A percentile compares a stretch with the other conserved stretches of the same genome.
Conservation (phyloP, 2,888 invertebrate species). For the Netelia melanura region DNA sequence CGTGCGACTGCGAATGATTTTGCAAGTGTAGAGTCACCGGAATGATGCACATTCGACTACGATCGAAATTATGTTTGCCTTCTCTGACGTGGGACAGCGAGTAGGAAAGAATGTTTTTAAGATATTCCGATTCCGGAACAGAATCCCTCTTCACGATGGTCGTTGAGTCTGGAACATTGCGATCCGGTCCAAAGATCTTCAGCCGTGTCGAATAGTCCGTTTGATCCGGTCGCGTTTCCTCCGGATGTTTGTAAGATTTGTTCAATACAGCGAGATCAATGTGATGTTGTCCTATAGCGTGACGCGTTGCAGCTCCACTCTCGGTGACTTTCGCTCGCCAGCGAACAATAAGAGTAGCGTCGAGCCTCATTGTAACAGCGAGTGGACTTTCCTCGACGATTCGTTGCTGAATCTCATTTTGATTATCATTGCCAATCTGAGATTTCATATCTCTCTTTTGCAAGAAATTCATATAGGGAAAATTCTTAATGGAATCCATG, state of each 20-base stretch:
- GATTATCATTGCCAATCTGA: slow-evolving; percentile 73
- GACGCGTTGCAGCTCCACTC: slow-evolving; percentile 85
- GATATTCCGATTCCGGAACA: slow-evolving; percentile 74
- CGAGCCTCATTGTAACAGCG: slow-evolving; percentile 76
- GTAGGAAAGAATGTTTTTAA: slow-evolving; percentile 79
- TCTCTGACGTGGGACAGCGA: slow-evolving; percentile 77
- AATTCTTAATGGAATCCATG: slow-evolving; percentile 75
- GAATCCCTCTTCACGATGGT: slow-evolving; percentile 60
- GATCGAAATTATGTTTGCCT: slow-evolving; percentile 88
- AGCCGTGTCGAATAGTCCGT: slow-evolving; percentile 79
- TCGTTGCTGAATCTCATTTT: slow-evolving; percentile 68
- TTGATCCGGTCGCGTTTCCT: slow-evolving; percentile 80
- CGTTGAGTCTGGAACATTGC: slow-evolving; percentile 82
- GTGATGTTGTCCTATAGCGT: slow-evolving; percentile 90
- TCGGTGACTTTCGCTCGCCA: slow-evolving; percentile 87
- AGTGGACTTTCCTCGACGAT: slow-evolving; percentile 68
- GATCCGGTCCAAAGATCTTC: slow-evolving; percentile 83
- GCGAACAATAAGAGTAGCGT: slow-evolving; percentile 82
- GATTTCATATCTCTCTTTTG: slow-evolving; percentile 82
- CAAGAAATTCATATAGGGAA: slow-evolving; percentile 85
- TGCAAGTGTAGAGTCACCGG: slow-evolving; percentile 89
- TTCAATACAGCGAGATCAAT: slow-evolving; percentile 88
- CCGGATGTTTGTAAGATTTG: slow-evolving; percentile 85
- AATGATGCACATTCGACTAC: slow-evolving; percentile 88
- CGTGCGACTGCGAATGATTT: slow-evolving; percentile 87